Conservation (phyloP, 2,113 vertebrate species). For the Burhinus bistriatus region DNA sequence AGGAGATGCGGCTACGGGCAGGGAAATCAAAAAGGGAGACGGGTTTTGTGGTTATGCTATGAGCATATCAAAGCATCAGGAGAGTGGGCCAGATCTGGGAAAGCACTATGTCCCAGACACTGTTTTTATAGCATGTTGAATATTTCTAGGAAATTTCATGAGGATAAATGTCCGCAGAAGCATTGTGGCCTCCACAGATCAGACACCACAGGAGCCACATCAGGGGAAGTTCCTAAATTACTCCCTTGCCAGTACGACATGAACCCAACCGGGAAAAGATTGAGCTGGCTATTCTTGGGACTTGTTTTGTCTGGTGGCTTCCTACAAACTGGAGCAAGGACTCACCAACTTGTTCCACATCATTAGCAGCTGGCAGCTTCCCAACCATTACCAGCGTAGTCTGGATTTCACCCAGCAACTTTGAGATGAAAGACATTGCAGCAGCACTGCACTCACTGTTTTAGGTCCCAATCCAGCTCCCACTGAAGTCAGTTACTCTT, state of each 20-base stretch:
- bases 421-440: slow-evolving; percentile 21
- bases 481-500: not conserved
- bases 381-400: slow-evolving; percentile 49
- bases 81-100: not conserved
- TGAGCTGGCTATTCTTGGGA: slow-evolving; percentile 21
- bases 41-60: not conserved
- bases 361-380: slow-evolving; percentile 39
- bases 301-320: slow-evolving; percentile 69
- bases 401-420: slow-evolving; percentile 50
- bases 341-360: slow-evolving; percentile 57
- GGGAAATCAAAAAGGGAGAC: not conserved
- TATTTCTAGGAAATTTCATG: slow-evolving; percentile 36
- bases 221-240: slow-evolving; percentile 23
- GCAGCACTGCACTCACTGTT: slow-evolving; percentile 30
- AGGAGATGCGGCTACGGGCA: not conserved
- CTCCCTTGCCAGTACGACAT: not conserved
- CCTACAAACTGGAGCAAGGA: slow-evolving; percentile 34
- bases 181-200: not conserved
- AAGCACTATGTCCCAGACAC: not conserved
- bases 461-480: slow-evolving; percentile 29
- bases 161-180: not conserved
- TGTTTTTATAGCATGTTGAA: not conserved
- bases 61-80: not conserved
- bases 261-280: slow-evolving; percentile 9
- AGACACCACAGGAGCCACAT: slow-evolving; percentile 53